phyloP scores from a whole-genome alignment of 2,113 vertebrate species.

The Vulpes vulpes region DNA sequence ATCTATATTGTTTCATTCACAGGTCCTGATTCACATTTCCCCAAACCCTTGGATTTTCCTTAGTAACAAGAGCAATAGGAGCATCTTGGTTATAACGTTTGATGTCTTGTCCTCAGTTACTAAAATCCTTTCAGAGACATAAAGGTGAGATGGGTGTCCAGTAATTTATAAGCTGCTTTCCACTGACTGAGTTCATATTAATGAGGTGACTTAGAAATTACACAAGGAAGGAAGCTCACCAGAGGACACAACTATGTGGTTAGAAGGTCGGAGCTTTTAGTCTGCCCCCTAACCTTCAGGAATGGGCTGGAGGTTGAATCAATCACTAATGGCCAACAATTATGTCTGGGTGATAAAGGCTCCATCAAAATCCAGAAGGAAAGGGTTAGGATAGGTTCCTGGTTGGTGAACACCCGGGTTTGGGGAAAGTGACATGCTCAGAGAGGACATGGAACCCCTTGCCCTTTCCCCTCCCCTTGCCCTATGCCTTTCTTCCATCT shows the following conservation, averaged over 20 bases:
- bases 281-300: not conserved
- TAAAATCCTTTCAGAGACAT: not conserved
- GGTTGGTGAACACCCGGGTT: not conserved
- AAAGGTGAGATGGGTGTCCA: not conserved
- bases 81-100: not conserved
- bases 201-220: not conserved
- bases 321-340: not conserved
- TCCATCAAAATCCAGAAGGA: not conserved
- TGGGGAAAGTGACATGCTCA: not conserved
- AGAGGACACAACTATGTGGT: not conserved
- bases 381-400: not conserved
- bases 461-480: not conserved
- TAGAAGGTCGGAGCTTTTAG: not conserved
- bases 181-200: not conserved
- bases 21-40: not conserved
- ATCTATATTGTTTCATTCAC: not conserved
- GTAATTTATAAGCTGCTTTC: not conserved
- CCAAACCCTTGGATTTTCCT: not conserved
- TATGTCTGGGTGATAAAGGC: not conserved
- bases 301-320: not conserved
- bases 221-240: not conserved
- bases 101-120: not conserved
- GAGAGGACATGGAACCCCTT: not conserved
- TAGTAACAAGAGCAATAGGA: not conserved
- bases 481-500: not conserved